Evolutionary conservation across 2,797 vertebrate genomes (phyloP), one percentile per base, ranked within the genome.

Genomic region (Trichosurus vulpecula): DNA sequence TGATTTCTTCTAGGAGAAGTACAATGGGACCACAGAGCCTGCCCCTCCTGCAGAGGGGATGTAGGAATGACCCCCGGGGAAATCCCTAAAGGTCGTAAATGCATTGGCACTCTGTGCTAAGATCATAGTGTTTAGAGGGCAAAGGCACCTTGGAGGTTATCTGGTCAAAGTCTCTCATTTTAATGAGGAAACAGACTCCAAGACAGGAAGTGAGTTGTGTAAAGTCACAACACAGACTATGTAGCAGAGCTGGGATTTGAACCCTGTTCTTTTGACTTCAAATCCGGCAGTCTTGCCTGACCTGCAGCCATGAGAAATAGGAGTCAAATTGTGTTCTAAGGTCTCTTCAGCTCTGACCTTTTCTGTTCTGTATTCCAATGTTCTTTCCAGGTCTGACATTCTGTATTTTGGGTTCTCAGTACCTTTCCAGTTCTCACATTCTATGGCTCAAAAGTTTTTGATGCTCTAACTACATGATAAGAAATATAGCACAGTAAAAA

Each of bases 1-100:
- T 97, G 74, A 47, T 87, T 87, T 51, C 74, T 87, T 87, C 74
- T 87, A 11, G 74, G 74, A 87, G 74, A 47, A 87, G 25, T 87
- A 87, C 74, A 87, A 87, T 87, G 41, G 74, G 74, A 22, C 74
- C 74, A 87, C 6, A 11, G 41, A 87, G 74, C 22, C 41, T 51
- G 41, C 41, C 74, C 25, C 74, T 87, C 9, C 41, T 10, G 74
- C 41, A 87, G 41, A 51, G 41, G 74, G 74, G 41, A 0, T 87
- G 41, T 87, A 74, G 41, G 74, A 87, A 87, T 87, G 74, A 87
- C 74, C 74, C 41, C 74, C 6, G 74, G 41, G 74, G 74, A 51
- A 87, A 87, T 87, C 74, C 74, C 41, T 87, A 29, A 47, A 27
- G 74, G 74, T 51, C 2, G 1, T 27, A 25, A 27, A 47, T 27